Conservation (phyloP, 2,888 invertebrate genomes). For the Argynnis bischoffii region DNA sequence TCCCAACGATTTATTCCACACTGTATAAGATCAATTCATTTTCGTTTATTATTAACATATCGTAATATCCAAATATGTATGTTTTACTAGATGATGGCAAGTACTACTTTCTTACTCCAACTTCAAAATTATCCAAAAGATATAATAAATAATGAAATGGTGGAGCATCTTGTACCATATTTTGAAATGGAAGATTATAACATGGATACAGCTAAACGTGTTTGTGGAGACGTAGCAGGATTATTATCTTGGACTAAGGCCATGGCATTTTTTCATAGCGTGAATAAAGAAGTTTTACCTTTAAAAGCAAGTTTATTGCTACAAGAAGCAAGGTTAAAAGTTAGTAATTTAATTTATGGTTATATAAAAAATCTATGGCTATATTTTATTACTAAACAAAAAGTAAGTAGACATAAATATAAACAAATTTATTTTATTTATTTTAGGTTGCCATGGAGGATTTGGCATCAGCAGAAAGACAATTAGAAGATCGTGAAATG, state of each 20-base stretch:
- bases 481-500: conserved; percentile 94
- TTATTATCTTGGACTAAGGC: conserved; percentile 97
- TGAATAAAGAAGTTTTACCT: conserved; percentile 97
- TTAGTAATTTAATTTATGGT: conserved; percentile 34
- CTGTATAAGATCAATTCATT: too few species aligned
- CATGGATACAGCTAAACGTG: conserved; percentile 97
- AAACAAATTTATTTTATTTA: conserved; percentile 21
- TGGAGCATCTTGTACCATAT: conserved; percentile 95
- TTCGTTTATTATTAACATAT: neutral
- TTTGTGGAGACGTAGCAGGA: conserved; percentile 98
- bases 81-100: conserved; percentile 92
- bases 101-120: conserved; percentile 94
- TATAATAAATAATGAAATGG: conserved; percentile 98
- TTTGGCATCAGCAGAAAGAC: conserved; percentile 92
- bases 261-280: conserved; percentile 97
- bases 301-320: conserved; percentile 94
- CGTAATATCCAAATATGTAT: neutral
- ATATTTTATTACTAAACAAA: neutral
- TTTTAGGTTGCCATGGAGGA: conserved; percentile 93
- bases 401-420: too few species aligned
- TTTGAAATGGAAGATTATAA: conserved; percentile 98
- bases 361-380: neutral
- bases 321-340: conserved; percentile 94
- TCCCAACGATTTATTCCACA: too few species aligned
- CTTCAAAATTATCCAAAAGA: conserved; percentile 98